Evolutionary conservation across 2,888 invertebrate species (phyloP).

Genomic region (Cartodere bifasciata): DNA sequence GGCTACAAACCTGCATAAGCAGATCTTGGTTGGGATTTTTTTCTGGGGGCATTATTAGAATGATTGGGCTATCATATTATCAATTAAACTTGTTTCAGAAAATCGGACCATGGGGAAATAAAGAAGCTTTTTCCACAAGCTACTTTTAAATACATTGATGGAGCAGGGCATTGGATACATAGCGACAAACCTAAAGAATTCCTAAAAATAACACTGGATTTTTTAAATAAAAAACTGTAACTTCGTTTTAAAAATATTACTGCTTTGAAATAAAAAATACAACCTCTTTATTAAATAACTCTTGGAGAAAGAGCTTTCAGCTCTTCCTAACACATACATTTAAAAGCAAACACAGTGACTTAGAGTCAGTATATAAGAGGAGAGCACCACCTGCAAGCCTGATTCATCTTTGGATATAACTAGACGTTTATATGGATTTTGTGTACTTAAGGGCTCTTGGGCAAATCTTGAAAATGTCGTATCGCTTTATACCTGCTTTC

Average conservation of each 20-base stretch:
- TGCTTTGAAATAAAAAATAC: conserved; percentile 1
- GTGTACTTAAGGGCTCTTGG: conserved; percentile 30
- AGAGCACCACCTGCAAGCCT: conserved; percentile 18
- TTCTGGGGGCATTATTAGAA: too few species aligned
- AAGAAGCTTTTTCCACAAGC: conserved; percentile 60
- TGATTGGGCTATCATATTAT: too few species aligned
- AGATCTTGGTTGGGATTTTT: too few species aligned
- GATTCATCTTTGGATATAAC: conserved; percentile 20
- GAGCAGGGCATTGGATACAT: conserved; percentile 91
- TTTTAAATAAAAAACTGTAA: conserved; percentile 35
- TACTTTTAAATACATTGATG: conserved; percentile 54
- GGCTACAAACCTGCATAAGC: too few species aligned
- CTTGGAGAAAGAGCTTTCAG: too few species aligned
- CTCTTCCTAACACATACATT: too few species aligned
- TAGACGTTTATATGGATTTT: conserved; percentile 30
- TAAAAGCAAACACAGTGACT: too few species aligned
- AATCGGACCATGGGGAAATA: conserved; percentile 48
- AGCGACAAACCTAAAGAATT: conserved; percentile 79
- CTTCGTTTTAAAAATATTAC: not conserved
- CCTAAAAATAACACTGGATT: conserved; percentile 47
- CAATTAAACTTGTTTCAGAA: conserved; percentile 33
- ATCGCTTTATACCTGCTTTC: conserved; percentile 24
- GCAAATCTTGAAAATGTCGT: conserved; percentile 31
- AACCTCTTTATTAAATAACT: too few species aligned
- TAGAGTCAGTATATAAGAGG: conserved; percentile 13